Evolutionary conservation across 2,888 invertebrate genomes (phyloP).

Genomic region (Hipparchia sbordonii): DNA sequence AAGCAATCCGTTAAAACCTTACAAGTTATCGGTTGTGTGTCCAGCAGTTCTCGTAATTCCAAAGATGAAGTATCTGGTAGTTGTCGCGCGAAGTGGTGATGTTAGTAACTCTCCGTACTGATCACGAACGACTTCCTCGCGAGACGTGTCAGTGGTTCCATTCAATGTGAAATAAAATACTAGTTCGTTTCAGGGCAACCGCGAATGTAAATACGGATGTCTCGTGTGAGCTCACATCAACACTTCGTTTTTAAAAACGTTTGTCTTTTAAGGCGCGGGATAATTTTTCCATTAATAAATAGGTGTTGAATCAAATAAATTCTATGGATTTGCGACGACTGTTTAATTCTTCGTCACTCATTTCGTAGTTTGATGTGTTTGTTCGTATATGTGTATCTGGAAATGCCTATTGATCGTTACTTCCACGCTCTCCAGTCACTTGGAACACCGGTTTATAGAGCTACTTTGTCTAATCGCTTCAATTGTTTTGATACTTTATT

Average conservation of each 20-base stretch:
- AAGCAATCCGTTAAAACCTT: constrained; percentile 69
- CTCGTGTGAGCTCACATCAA: constrained; percentile 27
- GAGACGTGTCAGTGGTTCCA: background rate
- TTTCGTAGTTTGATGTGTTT: constrained; percentile 81
- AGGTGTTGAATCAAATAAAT: constrained; percentile 42
- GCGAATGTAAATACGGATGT: background rate
- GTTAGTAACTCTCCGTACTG: constrained; percentile 41
- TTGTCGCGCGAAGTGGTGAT: constrained; percentile 58
- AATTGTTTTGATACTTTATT: constrained; percentile 44
- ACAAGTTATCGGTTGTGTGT: constrained; percentile 71
- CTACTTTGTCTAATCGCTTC: constrained; percentile 50
- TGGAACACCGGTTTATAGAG: constrained; percentile 70
- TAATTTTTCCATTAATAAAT: constrained; percentile 10
- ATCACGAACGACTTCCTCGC: constrained; percentile 15
- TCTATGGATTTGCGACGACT: constrained; percentile 82
- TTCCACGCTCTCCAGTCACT: constrained; percentile 70
- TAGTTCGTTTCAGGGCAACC: background rate
- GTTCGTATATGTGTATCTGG: constrained; percentile 80
- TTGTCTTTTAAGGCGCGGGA: constrained; percentile 18
- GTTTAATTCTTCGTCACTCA: constrained; percentile 75
- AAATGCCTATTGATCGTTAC: constrained; percentile 67
- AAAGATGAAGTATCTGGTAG: constrained; percentile 58
- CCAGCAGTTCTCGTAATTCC: constrained; percentile 81
- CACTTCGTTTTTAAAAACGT: constrained; percentile 35
- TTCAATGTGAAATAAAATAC: background rate